These are phyloP conservation scores for Ferrisia virgata DNA, from an alignment of 2,888 invertebrate species.

Conservation along the genomic window DNA sequence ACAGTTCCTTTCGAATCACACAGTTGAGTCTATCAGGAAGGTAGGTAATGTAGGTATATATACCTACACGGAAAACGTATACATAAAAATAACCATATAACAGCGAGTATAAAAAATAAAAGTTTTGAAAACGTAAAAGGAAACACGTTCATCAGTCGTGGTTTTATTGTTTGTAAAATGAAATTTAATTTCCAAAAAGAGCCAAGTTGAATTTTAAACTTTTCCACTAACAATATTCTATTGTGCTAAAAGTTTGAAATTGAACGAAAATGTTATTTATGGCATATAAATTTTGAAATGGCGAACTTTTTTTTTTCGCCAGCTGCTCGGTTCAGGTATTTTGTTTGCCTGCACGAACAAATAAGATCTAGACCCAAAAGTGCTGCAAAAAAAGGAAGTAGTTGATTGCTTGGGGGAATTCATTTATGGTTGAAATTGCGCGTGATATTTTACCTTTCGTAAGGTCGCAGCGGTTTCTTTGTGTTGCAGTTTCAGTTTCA, in stretches of 20 bases:
- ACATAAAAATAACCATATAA: too few relatives aligned
- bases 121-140: not conserved
- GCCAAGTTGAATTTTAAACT: not conserved
- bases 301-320: not conserved
- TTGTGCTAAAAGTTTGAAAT: not conserved
- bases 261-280: conserved; percentile 9
- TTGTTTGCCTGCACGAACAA: not conserved
- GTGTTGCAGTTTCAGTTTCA: not conserved
- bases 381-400: not conserved
- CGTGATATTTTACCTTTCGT: not conserved
- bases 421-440: not conserved
- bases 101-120: too few relatives aligned
- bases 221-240: not conserved
- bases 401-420: not conserved
- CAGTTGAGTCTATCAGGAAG: too few relatives aligned
- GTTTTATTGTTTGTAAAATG: not conserved
- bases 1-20: too few relatives aligned
- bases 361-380: not conserved
- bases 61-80: not conserved
- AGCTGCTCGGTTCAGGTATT: not conserved
- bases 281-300: not conserved
- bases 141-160: not conserved
- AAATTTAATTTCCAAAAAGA: not conserved
- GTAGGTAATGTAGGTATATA: not conserved
- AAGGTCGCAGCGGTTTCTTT: not conserved